These are phyloP conservation scores for Sebastes itinus DNA, from an alignment of 2,797 vertebrate genomes.

Conservation along the genomic window DNA sequence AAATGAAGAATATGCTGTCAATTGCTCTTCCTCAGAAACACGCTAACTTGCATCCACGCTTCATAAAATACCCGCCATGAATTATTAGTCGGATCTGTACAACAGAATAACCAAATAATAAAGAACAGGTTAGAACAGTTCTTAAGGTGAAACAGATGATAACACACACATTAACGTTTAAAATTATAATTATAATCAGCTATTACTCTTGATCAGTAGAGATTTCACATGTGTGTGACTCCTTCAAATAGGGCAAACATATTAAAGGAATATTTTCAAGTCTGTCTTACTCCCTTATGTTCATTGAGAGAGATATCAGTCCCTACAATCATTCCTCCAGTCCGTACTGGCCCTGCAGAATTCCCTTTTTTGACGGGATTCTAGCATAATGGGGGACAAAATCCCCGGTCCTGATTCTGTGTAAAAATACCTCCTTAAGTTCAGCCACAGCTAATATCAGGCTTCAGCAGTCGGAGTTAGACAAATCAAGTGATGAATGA, in stretches of 20 bases:
- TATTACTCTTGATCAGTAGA: neutral
- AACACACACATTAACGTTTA: neutral
- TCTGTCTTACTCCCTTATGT: neutral
- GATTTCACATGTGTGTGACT: neutral
- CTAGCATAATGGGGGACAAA: neutral
- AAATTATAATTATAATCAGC: neutral
- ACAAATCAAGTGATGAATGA: neutral
- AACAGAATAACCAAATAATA: neutral
- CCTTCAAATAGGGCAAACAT: neutral
- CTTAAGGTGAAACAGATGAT: conserved; percentile 2
- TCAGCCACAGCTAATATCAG: neutral
- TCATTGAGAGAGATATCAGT: neutral
- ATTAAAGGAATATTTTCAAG: neutral
- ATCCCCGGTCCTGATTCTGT: neutral
- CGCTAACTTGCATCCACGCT: neutral
- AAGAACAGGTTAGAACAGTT: neutral
- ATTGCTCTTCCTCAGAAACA: neutral
- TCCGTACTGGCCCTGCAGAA: neutral
- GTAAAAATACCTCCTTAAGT: neutral
- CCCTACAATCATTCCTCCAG: neutral
- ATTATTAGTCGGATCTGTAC: neutral
- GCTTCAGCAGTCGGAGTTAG: neutral
- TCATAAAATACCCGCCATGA: neutral
- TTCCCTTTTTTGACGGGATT: neutral
- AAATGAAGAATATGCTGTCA: neutral